Evolutionary conservation across 2,888 invertebrate genomes (phyloP), one percentile per base, ranked within the genome.

Genomic region (Cryptus viduatorius): DNA sequence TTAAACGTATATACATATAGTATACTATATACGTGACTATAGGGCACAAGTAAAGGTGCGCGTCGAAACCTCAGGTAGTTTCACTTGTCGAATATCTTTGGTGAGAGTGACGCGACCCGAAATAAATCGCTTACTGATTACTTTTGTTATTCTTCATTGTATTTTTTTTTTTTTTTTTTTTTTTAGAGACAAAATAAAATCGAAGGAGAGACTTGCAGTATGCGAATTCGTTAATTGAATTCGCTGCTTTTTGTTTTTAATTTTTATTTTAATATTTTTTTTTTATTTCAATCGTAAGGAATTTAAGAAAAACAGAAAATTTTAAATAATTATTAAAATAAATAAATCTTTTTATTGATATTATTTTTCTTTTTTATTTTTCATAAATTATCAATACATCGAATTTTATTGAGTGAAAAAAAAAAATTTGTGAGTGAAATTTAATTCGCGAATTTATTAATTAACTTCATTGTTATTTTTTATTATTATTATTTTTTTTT

Each of bases 21-120:
- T 50, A 24, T 68, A 24, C 59, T 68, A 77, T 64, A 65, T 56
- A 64, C 4, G 37, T 7, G 37, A 42, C 67, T 42, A n/a, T 12
- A 37, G 46, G 59, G 37, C 50, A 81, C 37, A 37, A 71, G 24
- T 68, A 46, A 31, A 59, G 65, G 48, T 24, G 48, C 14, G 61
- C 42, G 46, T 19, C 50, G 50, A n/a, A 83, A 73, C 64, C 79
- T 81, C 83, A 84, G 86, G 82, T 87, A 90, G 92, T 92, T 92
- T 92, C 92, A 91, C 92, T 90, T 89, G 89, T 89, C 90, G 90
- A 92, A 92, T 92, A 92, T 90, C 91, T 92, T 90, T 71, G 91
- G 92, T 90, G 92, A 92, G 92, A 92, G 92, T 90, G 73, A 79
- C 78, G 84, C 84, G 67, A 79, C 71, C 86, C 83, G 85, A 59